These are phyloP conservation scores for Podotricha telesiphe DNA, from an alignment of 2,888 invertebrate species.

Conservation along the genomic window DNA sequence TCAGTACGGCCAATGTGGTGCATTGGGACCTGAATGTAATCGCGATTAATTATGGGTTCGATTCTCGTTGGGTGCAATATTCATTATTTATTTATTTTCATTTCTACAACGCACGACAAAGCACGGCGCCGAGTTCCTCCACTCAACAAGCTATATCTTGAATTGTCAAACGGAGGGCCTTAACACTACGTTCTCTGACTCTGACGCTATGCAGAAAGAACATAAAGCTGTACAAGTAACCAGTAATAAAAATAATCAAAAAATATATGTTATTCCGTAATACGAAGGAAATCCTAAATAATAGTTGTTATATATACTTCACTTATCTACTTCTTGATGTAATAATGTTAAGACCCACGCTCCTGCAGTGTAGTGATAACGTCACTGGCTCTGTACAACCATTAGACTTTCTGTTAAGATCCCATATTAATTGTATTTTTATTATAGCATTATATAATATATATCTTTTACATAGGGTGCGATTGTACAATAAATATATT, in stretches of 20 bases:
- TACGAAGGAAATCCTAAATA: not conserved
- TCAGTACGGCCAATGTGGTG: no score
- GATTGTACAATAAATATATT: not conserved
- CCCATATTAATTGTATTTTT: conserved; percentile 16
- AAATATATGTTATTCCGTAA: not conserved
- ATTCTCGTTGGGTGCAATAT: no score
- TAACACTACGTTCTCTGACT: no score
- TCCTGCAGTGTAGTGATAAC: conserved; percentile 15
- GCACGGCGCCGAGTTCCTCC: no score
- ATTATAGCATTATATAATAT: not conserved
- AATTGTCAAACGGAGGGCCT: no score
- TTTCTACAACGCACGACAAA: no score
- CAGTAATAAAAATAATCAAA: not conserved
- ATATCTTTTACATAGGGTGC: not conserved
- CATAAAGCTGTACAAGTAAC: no score
- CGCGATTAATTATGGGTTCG: no score
- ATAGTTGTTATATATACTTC: not conserved
- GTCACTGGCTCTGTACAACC: not conserved
- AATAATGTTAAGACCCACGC: not conserved
- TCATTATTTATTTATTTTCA: no score
- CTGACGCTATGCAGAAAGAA: no score
- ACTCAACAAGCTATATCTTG: no score
- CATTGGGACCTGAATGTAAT: no score
- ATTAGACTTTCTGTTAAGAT: conserved; percentile 8
- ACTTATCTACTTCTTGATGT: conserved; percentile 1